Base-by-base conservation (phyloP, 2,888 invertebrate species). In the Anarsia innoxiella region DNA sequence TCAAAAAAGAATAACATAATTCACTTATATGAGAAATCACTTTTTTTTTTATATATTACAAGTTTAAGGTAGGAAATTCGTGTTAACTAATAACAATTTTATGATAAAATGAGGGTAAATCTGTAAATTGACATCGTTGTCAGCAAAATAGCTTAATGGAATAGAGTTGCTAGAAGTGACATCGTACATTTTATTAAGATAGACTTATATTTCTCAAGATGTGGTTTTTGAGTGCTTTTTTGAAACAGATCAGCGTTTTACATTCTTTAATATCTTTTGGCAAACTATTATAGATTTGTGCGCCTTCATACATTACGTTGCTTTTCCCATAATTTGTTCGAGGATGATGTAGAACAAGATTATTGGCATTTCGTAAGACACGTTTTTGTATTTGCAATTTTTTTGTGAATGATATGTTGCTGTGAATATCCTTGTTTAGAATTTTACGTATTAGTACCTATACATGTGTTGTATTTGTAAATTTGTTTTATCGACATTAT, bases 391-490 rank as follows among this genome's bases (percentile, higher is more conserved):
- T 2, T 28, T 32, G 16, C 23, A 19, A 12, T 6, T 19, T 2
- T 26, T 28, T n/a, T 23, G 23, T 12, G 30, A 23, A 14, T 38
- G 11, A n/a, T 23, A 38, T 33, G 2, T 15, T 12, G 4, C 16
- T 31, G 11, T 38, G 23, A 2, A 38, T 12, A 1, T 35, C 10
- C 4, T 39, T 42, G 3, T 29, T 25, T 14, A 35, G 23, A 6
- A 39, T 32, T 39, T 41, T 38, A 3, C 30, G 8, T 3, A 41
- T 26, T 3, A 38, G 9, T 2, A n/a, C n/a, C n/a, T n/a, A 41
- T 19, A 11, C 37, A 37, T 5, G 31, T 37, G 12, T 28, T 9
- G n/a, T 31, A 37, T 9, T 15, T 15, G 23, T 41, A 39, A 8
- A 32, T 15, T 33, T 41, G 38, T 8, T 6, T 27, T 3, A 41